Evolutionary conservation across 2,113 vertebrate species (phyloP), one percentile per base, ranked within the genome.

Genomic region (Pteronura brasiliensis): DNA sequence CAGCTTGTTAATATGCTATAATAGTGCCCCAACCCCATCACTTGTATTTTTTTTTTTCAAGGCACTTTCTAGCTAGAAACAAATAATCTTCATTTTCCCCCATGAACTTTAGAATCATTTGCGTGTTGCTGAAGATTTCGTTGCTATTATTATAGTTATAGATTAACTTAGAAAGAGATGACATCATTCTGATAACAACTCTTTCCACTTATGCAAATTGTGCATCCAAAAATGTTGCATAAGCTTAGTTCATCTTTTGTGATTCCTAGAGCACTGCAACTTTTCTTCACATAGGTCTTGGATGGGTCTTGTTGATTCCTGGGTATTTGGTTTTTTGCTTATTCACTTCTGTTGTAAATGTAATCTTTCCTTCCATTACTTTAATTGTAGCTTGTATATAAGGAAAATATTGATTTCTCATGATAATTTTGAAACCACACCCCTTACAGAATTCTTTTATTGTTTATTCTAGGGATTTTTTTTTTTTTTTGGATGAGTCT

Each of bases 391-490:
- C 77, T 36, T 89, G 39, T 39, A 89, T 20, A 49, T 49, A 89
- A 67, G 55, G 25, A 89, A 93, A 69, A 34, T 79, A 82, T 96
- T 95, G 57, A n/a, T 93, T 76, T 86, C 55, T 17, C 57, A 44
- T 76, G 52, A 59, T 93, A 52, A 96, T 90, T 79, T 85, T 93
- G 61, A 87, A 93, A 80, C 17, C 69, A 92, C 52, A 76, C 20
- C 27, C 31, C 47, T 72, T 80, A 72, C 69, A 74, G 34, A 79
- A 81, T 88, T 95, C 59, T 89, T 65, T 84, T 90, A 86, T n/a
- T 69, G 6, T 93, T 95, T 95, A 72, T 72, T 95, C 95, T 71
- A 74, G 34, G 42, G 72, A 52, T 31, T 55, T 71, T 67, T 34
- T 71, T 23, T 88, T 36, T 91, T 59, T 82, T 80, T 63, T 3